Base-by-base conservation (phyloP, 2,113 vertebrate species). In the Acrocephalus kingi region DNA sequence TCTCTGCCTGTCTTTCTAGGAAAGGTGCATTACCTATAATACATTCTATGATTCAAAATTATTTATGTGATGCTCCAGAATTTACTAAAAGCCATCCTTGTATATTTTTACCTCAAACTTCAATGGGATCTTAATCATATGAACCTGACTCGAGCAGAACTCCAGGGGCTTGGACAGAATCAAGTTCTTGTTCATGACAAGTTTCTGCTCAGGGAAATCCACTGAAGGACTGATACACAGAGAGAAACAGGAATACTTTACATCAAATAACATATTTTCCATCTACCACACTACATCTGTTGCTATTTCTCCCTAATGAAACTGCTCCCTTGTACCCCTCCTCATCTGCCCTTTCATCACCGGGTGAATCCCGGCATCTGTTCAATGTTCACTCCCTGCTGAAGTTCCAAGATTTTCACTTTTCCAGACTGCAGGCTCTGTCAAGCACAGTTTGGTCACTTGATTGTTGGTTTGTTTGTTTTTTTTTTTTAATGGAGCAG, bases 91-190 rank as follows among this genome's bases (percentile, higher is more conserved):
- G 8, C 27, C 14, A 35, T 51, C 35, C 39, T n/a, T 46, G 20
- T n/a, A 62, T 46, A 52, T 54, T 46, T 92, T 55, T 41, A 69
- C 19, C 27, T 59, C 49, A 27, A 18, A 68, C 21, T n/a, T 45
- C 31, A 39, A 0, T 2, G 27, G 24, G 21, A 61, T 52, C 52
- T 15, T 17, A 30, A 58, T n/a, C 15, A 21, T 0, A 2, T 27
- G 56, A 82, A 61, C 16, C 23, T 66, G 35, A 48, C 33, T 63
- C 0, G 0, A 54, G 7, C 4, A 41, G 17, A 69, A 35, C 22
- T 66, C 80, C 46, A 16, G 4, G 0, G 1, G 20, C 59, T 69
- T 17, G 67, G 39, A 37, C 33, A 78, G 51, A 77, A 28, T 9
- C 37, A 39, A 39, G 37, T 39, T 39, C 31, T 37, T 8, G 30